phyloP scores from a whole-genome alignment of 2,888 invertebrate species.

The Temnothorax unifasciatus region DNA sequence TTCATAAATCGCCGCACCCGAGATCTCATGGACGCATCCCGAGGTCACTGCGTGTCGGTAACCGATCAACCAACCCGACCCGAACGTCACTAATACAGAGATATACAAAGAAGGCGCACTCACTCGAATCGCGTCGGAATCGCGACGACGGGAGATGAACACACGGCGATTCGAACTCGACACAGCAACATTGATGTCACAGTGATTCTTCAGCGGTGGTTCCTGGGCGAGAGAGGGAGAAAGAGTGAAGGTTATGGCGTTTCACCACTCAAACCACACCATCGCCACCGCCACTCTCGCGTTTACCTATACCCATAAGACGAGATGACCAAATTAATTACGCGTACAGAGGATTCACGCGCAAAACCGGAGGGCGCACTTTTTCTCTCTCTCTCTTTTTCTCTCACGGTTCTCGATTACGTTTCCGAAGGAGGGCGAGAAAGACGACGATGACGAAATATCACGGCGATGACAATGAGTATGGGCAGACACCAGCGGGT shows the following conservation, averaged over 20 bases:
- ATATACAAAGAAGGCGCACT: conserved; percentile 17
- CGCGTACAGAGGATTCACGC: conserved; percentile 63
- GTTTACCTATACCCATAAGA: conserved; percentile 56
- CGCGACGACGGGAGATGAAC: conserved; percentile 30
- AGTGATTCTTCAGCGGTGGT: conserved; percentile 21
- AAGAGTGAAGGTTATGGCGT: conserved; percentile 66
- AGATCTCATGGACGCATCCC: conserved; percentile 77
- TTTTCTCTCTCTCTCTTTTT: background rate
- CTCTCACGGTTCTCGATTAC: background rate
- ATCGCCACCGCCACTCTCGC: conserved; percentile 33
- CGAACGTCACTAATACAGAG: conserved; percentile 17
- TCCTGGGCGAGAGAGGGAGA: conserved; percentile 43
- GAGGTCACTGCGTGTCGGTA: conserved; percentile 47
- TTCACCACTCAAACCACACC: conserved; percentile 14
- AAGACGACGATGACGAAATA: conserved; percentile 28
- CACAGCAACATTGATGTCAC: conserved; percentile 23
- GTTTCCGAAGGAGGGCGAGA: background rate
- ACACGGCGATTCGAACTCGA: conserved; percentile 20
- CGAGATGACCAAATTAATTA: conserved; percentile 20
- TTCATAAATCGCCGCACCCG: conserved; percentile 60
- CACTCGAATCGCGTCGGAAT: conserved; percentile 19
- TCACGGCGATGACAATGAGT: conserved; percentile 52
- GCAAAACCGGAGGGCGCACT: conserved; percentile 26
- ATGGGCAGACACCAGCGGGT: conserved; percentile 39
- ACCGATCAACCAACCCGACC: conserved; percentile 44